A percentile compares a stretch with the other conserved stretches of the same genome.
Evolutionary conservation across 2,888 invertebrate genomes (phyloP).

Genomic region (Eumerus sabulonum): DNA sequence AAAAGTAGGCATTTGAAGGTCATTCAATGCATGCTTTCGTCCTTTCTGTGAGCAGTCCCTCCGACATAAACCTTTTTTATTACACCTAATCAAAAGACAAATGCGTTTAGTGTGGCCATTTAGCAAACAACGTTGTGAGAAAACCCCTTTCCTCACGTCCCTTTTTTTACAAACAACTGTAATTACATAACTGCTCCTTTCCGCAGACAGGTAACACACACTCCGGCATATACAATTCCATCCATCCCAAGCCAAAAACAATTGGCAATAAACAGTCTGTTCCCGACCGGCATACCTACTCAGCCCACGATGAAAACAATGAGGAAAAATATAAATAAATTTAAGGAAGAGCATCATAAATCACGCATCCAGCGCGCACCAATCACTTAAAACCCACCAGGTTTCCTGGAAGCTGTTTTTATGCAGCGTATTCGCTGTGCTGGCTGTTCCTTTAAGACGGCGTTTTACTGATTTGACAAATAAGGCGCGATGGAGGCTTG

Average conservation of each 20-base stretch:
- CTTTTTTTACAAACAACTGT: not conserved
- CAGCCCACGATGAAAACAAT: no score
- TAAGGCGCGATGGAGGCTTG: not conserved
- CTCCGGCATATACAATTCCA: not conserved
- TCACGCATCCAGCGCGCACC: not conserved
- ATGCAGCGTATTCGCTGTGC: no score
- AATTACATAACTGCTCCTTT: slow-evolving; percentile 14
- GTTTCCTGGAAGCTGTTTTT: no score
- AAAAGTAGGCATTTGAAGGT: no score
- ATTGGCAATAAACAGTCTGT: not conserved
- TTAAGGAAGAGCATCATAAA: slow-evolving; percentile 5
- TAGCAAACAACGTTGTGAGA: no score
- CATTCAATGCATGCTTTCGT: no score
- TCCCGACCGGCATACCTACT: not conserved
- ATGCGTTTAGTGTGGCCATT: no score
- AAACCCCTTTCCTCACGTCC: not conserved
- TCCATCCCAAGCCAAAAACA: not conserved
- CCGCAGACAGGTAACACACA: not conserved
- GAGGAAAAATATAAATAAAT: not conserved
- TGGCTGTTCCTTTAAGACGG: no score
- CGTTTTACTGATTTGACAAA: not conserved
- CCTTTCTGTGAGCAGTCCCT: no score
- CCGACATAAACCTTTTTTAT: no score
- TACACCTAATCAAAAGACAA: no score
- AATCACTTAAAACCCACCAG: not conserved